Base-by-base conservation (phyloP, 1,140 invertebrate species). In the Trichoplusia ni region DNA sequence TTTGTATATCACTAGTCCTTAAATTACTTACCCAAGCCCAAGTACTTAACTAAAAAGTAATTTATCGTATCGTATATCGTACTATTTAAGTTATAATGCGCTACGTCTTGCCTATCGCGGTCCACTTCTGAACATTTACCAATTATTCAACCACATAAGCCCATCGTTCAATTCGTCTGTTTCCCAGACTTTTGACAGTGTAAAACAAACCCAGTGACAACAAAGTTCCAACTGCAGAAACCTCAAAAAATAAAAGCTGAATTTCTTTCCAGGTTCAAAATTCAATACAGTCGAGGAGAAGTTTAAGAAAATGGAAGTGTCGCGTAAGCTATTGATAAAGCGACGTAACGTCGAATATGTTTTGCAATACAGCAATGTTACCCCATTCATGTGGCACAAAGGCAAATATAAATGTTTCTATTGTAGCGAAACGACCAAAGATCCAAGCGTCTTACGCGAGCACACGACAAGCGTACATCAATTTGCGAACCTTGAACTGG, bases 211-310 rank as follows among this genome's bases (percentile, higher is more conserved):
- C n/a, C n/a, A n/a, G n/a, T n/a, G n/a, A n/a, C n/a, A n/a, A n/a
- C n/a, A n/a, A n/a, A n/a, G n/a, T n/a, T n/a, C n/a, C n/a, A n/a
- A n/a, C n/a, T n/a, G n/a, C n/a, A 62, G 27, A 67, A 44, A 67
- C 33, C 54, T n/a, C 27, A 7, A 42, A 58, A 62, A 63, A 49
- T 64, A 70, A 74, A 75, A 69, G 51, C 25, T 46, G 60, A 40
- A 73, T 87, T 87, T 87, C 21, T 84, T 90, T 87, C n/a, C 87
- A 90, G 87, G 86, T 84, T 54, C 77, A 63, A 85, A 86, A 77
- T 73, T 79, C 54, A 71, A 67, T 60, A 76, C 81, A 38, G 64
- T 77, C 64, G 86, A 86, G 65, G 85, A 88, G 71, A 84, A 77
- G 69, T 65, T 71, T 80, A 89, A 85, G 81, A 88, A 85, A 85